Evolutionary conservation across 2,797 vertebrate species (phyloP).

Genomic region (Sebastes alutus): DNA sequence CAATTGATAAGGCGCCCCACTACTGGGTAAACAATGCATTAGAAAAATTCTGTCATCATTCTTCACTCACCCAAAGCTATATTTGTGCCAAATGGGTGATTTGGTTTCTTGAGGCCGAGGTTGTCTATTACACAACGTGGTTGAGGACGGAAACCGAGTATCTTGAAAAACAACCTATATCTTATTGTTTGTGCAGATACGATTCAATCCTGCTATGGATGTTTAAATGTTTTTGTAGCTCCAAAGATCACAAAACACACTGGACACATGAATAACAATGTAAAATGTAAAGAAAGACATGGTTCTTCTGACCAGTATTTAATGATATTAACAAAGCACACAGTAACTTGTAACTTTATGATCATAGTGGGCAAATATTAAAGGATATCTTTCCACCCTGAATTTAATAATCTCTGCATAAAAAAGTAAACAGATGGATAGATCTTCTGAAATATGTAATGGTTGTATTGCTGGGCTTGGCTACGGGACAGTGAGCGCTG

Average conservation of each 20-base stretch:
- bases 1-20: slow-evolving; percentile 60
- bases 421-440: not conserved
- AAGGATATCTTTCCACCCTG: not conserved
- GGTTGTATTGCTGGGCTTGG: not conserved
- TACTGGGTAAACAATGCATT: slow-evolving; percentile 54
- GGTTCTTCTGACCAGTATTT: not conserved
- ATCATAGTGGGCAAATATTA: not conserved
- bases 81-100: slow-evolving; percentile 50
- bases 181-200: not conserved
- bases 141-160: slow-evolving; percentile 3
- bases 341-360: not conserved
- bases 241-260: not conserved
- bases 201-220: not conserved
- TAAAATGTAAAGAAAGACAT: not conserved
- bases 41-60: slow-evolving; percentile 49
- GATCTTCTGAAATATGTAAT: not conserved
- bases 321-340: not conserved
- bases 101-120: slow-evolving; percentile 14
- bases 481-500: slow-evolving; percentile 9
- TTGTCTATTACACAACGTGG: slow-evolving; percentile 9
- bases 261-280: not conserved
- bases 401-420: not conserved
- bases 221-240: not conserved
- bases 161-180: slow-evolving; percentile 14
- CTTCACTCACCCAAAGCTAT: slow-evolving; percentile 44